Base-by-base conservation (phyloP, 2,113 vertebrate species). In the Stomatorhinus ivindoensis region DNA sequence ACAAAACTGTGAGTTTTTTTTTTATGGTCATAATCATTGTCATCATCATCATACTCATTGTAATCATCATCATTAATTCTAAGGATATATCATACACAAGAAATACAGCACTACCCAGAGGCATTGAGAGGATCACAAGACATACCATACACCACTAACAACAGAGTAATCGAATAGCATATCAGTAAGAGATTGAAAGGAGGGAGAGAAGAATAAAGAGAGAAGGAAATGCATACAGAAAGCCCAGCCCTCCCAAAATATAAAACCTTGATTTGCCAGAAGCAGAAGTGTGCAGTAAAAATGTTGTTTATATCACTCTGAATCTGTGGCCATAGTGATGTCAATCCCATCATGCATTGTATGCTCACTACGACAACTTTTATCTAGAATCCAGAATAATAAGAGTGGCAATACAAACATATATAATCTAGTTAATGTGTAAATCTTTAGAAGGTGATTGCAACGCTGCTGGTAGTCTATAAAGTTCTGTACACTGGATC, bases 71-170 rank as follows among this genome's bases (percentile, higher is more conserved):
- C 93, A 93, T 94, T 94, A 94, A 96, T 94, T 94, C 94, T 95
- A 95, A 94, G 93, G 93, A 94, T 95, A 95, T 95, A 93, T 95
- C 93, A 94, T 95, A 94, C 93, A 96, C 95, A 94, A 94, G 94
- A 95, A 95, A 94, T 94, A 96, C 95, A 95, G 93, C 95, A 95
- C 95, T 95, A 95, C 93, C 93, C 93, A 94, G 94, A 94, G 93
- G 93, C 92, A 91, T 95, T 94, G 93, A 94, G 94, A 94, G 92
- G 93, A 95, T 93, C 94, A 96, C 95, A 95, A 95, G 94, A 96
- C 94, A 93, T 94, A 87, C 86, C 94, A 94, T 95, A 94, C 94
- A 95, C 95, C 95, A 96, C 94, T 94, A 95, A 95, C 94, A 94
- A 94, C 93, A 94, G 93, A 95, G 92, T 95, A 94, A 89, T 95